Percentiles rank a stretch among this genome's conserved stretches.
These are phyloP conservation scores for Xiphophorus couchianus DNA, from an alignment of 2,113 vertebrate species.

Conservation along the genomic window DNA sequence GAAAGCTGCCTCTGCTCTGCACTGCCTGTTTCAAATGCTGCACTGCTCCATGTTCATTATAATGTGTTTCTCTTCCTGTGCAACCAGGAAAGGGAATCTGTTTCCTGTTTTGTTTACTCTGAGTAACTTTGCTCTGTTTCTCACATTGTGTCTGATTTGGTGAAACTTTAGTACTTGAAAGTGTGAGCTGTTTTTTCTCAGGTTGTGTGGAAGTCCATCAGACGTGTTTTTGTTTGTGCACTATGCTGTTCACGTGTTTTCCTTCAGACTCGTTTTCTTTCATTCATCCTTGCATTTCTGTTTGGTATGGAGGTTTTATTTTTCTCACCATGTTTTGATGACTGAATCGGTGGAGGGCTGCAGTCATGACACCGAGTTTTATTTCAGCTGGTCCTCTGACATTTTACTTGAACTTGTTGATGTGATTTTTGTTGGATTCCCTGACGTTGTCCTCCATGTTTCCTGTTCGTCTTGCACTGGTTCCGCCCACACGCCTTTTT, in stretches of 20 bases:
- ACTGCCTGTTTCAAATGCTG: conserved; percentile 18
- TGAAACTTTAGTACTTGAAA: conserved; percentile 82
- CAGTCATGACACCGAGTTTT: conserved; percentile 40
- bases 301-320: conserved; percentile 3
- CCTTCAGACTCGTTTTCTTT: conserved; percentile 45
- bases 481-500: conserved; percentile 73
- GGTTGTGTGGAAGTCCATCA: conserved; percentile 57
- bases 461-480: conserved; percentile 71
- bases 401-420: conserved; percentile 72
- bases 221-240: conserved; percentile 41
- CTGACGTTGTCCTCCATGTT: conserved; percentile 58
- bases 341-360: conserved; percentile 42
- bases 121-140: conserved; percentile 38
- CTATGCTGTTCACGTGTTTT: conserved; percentile 56
- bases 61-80: conserved; percentile 2
- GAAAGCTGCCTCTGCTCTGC: conserved; percentile 1
- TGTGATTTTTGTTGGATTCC: conserved; percentile 45
- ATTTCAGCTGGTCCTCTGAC: conserved; percentile 61
- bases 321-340: neutral
- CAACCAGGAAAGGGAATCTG: conserved; percentile 23
- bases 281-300: conserved; percentile 44
- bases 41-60: conserved; percentile 14
- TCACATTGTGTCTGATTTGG: conserved; percentile 45
- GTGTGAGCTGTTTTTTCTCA: conserved; percentile 66
- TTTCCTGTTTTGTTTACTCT: conserved; percentile 42